Evolutionary conservation across 2,797 vertebrate species (phyloP), one percentile per base, ranked within the genome.

Genomic region (Acipenser transmontanus): DNA sequence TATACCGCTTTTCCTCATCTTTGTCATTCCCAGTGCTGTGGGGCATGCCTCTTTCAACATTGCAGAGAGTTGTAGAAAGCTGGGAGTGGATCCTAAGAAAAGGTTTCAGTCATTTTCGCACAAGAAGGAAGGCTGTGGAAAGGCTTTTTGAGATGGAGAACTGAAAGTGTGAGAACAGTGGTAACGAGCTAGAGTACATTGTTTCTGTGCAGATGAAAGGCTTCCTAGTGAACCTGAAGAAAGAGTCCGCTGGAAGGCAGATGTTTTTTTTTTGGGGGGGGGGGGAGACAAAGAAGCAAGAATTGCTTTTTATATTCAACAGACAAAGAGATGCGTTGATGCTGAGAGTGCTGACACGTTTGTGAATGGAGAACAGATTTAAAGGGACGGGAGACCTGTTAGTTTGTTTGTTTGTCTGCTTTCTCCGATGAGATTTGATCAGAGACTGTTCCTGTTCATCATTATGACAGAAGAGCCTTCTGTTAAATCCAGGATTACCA

Each of bases 131-230:
- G 64, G 64, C 47, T 59, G 47, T 13, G 64, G 50, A 13, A 48
- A 13, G 50, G 10, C n/a, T 9, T 69, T 69, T 65, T 20, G 49
- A 8, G 57, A 17, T 17, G 10, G 17, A 14, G 10, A 10, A 10
- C 49, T 17, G 59, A 63, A 59, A 51, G 65, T 61, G 69, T 66
- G 69, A 70, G 69, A 70, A 63, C 49, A 50, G 69, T 10, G 11
- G 10, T 13, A 47, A 50, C 63, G 8, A 10, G 54, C 60, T 4
- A 61, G 49, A 48, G 60, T 49, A 66, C 65, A 70, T 70, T 66
- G 65, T 70, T 17, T 63, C 64, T 8, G 51, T 17, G 7, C 52
- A 70, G 69, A 66, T 66, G 64, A 70, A 70, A 66, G 65, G 51
- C 7, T 14, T 6, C 60, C 10, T 47, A 47, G 9, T 2, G 10